A percentile compares a stretch with the other conserved stretches of the same genome.
These are phyloP conservation scores for Triops cancriformis DNA, from an alignment of 1,140 invertebrate genomes.

Conservation along the genomic window DNA sequence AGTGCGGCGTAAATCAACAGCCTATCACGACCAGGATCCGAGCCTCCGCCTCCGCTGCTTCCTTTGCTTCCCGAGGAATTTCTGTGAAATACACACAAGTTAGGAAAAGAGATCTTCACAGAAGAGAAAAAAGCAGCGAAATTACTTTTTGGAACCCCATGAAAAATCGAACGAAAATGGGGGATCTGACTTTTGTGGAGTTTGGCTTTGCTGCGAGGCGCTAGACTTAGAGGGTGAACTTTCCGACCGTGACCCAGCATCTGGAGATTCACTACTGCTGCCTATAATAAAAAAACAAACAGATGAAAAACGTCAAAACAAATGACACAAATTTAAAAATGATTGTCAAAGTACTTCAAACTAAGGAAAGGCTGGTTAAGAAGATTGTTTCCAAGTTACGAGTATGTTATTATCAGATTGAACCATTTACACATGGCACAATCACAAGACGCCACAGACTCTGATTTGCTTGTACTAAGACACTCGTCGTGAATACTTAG, in stretches of 20 bases:
- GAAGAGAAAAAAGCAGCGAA: constrained; percentile 34
- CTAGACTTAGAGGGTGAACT: constrained; percentile 17
- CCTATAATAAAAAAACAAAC: no score
- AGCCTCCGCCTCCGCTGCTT: constrained; percentile 42
- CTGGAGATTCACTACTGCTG: not conserved
- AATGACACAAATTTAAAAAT: no score
- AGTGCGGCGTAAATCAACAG: constrained; percentile 59
- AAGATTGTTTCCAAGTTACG: no score
- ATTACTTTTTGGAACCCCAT: constrained; percentile 34
- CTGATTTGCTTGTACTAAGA: no score
- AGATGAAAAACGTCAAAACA: no score
- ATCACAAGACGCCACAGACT: no score
- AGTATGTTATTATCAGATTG: no score
- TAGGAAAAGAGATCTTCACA: not conserved
- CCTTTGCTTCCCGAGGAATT: constrained; percentile 40
- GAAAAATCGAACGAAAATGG: constrained; percentile 22
- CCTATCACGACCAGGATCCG: constrained; percentile 53
- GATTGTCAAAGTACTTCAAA: no score
- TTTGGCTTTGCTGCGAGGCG: constrained; percentile 21
- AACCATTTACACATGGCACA: no score
- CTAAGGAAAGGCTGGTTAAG: no score
- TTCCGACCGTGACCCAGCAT: not conserved
- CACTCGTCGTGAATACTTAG: no score
- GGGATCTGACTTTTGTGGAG: constrained; percentile 20
- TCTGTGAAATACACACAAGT: constrained; percentile 16